Conservation (phyloP, 2,797 vertebrate species). For the Calcarius lapponicus region DNA sequence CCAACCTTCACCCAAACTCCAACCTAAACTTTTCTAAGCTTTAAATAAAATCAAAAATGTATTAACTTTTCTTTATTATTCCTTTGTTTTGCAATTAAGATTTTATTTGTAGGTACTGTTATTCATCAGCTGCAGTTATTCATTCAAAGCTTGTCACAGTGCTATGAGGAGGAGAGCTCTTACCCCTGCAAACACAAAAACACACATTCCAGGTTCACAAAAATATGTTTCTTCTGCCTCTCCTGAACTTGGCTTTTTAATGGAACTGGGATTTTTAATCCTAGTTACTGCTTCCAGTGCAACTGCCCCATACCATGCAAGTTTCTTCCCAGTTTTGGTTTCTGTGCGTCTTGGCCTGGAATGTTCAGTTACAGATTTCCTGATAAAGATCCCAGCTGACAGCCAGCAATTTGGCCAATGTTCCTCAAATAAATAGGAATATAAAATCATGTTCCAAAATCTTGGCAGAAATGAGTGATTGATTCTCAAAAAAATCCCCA, state of each 20-base stretch:
- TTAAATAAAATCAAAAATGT: slow-evolving; percentile 20
- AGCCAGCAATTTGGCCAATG: background rate
- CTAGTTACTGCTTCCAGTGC: background rate
- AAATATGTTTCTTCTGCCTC: background rate
- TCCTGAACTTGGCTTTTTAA: background rate
- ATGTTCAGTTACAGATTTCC: slow-evolving; percentile 5
- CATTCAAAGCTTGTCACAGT: background rate
- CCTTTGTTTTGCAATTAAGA: slow-evolving; percentile 63
- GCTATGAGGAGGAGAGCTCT: background rate
- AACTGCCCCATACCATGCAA: background rate
- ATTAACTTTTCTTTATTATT: slow-evolving; percentile 30
- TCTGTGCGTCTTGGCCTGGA: background rate
- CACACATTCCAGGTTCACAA: background rate
- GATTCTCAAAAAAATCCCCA: background rate
- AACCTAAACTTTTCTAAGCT: slow-evolving; percentile 33
- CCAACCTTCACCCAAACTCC: slow-evolving; percentile 31
- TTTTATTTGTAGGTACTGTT: background rate
- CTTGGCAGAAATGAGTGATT: background rate
- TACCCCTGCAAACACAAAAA: background rate
- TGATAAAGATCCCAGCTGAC: background rate
- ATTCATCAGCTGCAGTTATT: slow-evolving; percentile 35
- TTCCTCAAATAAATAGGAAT: background rate
- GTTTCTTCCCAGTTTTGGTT: background rate
- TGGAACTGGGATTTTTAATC: background rate
- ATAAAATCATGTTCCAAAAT: background rate